Conservation (phyloP, 2,888 invertebrate genomes). For the Noctuana brunneofusca region DNA sequence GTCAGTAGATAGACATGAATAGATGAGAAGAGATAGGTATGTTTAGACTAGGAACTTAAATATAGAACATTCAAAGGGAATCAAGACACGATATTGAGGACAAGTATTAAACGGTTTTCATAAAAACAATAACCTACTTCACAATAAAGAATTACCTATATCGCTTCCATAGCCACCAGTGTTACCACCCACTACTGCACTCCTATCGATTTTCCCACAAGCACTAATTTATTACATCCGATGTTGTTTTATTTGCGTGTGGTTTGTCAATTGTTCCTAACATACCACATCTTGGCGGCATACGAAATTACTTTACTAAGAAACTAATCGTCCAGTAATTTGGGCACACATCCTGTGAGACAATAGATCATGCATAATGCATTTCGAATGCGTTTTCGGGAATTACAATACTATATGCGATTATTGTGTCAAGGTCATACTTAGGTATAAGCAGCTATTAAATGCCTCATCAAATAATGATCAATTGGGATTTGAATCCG, state of each 20-base stretch:
- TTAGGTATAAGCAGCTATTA: too few relatives aligned
- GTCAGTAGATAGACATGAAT: neutral
- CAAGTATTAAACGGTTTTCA: too few relatives aligned
- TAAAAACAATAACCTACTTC: too few relatives aligned
- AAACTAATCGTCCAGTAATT: conserved; percentile 75
- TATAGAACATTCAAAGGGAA: too few relatives aligned
- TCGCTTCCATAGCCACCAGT: neutral
- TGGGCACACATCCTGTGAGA: conserved; percentile 69
- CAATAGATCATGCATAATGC: conserved; percentile 58
- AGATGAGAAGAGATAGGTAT: neutral
- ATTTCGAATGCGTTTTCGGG: conserved; percentile 41
- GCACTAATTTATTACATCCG: conserved; percentile 44
- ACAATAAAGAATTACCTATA: neutral
- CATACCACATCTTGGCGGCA: conserved; percentile 42
- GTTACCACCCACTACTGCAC: conserved; percentile 11
- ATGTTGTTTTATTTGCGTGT: conserved; percentile 41
- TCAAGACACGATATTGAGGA: too few relatives aligned
- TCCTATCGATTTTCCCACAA: conserved; percentile 20
- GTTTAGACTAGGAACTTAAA: neutral
- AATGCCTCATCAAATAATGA: too few relatives aligned
- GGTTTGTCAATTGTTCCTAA: conserved; percentile 38
- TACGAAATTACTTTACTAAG: conserved; percentile 59
- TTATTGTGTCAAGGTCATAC: conserved; percentile 29
- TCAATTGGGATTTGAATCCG: too few relatives aligned
- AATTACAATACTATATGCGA: conserved; percentile 33